Percentiles rank a stretch among this genome's conserved stretches.
phyloP scores from a whole-genome alignment of 2,888 invertebrate species.

The Folsomia manolachei region DNA sequence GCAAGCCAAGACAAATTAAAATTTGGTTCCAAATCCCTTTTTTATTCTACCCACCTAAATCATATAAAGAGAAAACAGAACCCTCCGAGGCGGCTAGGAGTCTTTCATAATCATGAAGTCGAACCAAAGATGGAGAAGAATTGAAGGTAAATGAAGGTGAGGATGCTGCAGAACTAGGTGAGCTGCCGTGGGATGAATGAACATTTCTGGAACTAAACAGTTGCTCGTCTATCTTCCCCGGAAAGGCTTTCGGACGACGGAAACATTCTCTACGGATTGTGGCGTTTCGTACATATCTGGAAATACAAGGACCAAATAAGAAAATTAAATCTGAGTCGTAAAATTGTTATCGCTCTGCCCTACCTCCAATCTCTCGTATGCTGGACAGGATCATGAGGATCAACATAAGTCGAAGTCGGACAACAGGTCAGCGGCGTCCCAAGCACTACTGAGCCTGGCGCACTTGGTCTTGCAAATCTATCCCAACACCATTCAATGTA shows the following conservation, averaged over 20 bases:
- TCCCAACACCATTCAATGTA: conserved; percentile 51
- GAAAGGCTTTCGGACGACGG: conserved; percentile 53
- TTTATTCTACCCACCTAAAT: conserved; percentile 19
- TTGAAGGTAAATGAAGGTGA: conserved; percentile 43
- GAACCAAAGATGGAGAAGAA: conserved; percentile 42
- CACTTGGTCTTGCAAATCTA: conserved; percentile 43
- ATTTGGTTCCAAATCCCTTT: background rate
- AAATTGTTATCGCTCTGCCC: too few species aligned
- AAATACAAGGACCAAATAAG: too few species aligned
- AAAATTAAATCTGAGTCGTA: too few species aligned
- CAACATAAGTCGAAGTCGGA: conserved; percentile 4
- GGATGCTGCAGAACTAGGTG: conserved; percentile 33
- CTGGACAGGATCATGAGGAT: conserved; percentile 53
- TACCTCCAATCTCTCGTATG: conserved; percentile 73
- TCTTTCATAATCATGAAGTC: conserved; percentile 45
- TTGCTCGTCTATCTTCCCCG: conserved; percentile 73
- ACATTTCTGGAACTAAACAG: conserved; percentile 54
- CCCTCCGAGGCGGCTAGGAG: conserved; percentile 43
- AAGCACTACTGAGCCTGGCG: background rate
- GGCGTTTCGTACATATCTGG: conserved; percentile 65
- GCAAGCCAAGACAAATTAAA: conserved; percentile 9
- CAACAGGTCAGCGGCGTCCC: conserved; percentile 9
- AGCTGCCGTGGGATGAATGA: conserved; percentile 35
- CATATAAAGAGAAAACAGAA: conserved; percentile 40
- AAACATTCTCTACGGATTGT: conserved; percentile 61